Base-by-base conservation (phyloP, 2,113 vertebrate genomes). In the Pontoporia blainvillei region DNA sequence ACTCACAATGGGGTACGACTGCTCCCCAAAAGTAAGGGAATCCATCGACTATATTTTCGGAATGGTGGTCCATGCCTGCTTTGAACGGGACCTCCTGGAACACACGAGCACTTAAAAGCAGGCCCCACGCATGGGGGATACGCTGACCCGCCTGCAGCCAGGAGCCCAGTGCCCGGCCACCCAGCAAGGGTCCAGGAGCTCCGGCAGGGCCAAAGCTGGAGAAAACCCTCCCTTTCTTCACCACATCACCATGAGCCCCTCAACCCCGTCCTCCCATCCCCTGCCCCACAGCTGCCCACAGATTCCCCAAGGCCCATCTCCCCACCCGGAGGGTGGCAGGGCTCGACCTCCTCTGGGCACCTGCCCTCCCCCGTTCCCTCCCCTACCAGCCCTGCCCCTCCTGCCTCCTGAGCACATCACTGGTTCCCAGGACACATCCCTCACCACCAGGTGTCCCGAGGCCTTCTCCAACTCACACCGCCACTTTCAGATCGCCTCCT, bases 131-230 rank as follows among this genome's bases (percentile, higher is more conserved):
- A 1, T 29, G 31, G 6, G 73, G 46, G 62, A 59, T 1, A 1
- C 31, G 1, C 11, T 0, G 84, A 64, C 6, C 12, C 1, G 6
- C 31, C 23, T 9, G 0, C 0, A 23, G 6, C 39, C 23, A 0
- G 0, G 41, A 73, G 41, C 72, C 71, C 2, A 0, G 4, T 46
- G 71, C 41, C 71, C 15, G 14, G 41, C 17, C 41, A 17, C 72
- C 8, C 1, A 4, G n/a, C 25, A 12, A 13, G 0, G 39, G 39
- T 44, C 69, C 39, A 44, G 39, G 39, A 72, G 39, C 54, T 72
- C 71, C 13, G 1, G 54, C 1, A 3, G 29, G 23, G 36, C 12
- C 11, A 6, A 64, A 44, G 59, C 11, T 44, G 31, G 41, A 52
- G 57, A n/a, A 44, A 9, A 1, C 14, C 1, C 44, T 39, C 34